Base-by-base conservation (phyloP, 2,888 invertebrate species). In the Dryobota labecula region DNA sequence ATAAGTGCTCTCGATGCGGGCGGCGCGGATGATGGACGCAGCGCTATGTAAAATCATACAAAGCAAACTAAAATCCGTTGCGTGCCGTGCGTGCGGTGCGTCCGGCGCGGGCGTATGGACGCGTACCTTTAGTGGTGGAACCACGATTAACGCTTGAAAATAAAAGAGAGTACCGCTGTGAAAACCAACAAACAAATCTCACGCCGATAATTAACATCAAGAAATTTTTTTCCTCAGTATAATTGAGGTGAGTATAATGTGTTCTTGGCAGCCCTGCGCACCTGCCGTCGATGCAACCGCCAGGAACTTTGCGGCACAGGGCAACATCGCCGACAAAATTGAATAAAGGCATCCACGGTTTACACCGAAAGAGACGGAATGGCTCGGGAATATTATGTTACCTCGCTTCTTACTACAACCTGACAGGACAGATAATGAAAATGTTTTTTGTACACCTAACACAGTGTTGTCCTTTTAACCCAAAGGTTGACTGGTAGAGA, bases 301-400 rank as follows among this genome's bases (percentile, higher is more conserved):
- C 38, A 62, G 8, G 45, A 58, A 63, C 51, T 49, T 54, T 24
- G 24, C 18, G 56, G 13, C 33, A 18, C 38, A 41, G 20, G 8
- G 30, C 38, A 54, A 67, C 47, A 45, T 41, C 33, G 36, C 45
- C 20, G 41, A 53, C 45, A 43, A 60, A 74, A 74, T 74, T 30
- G 8, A 74, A 76, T 74, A 43, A 67, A 67, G 24, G 20, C 36
- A 54, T 47, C 24, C 27, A 36, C 58, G 6, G 54, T 61, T 61
- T 24, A 24, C 30, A 41, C 27, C 15, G 13, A 45, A 45, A 27
- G 56, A 51, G 36, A 33, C 11, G 43, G 4, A 76, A 61, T 45
- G 15, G 36, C 20, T 45, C 13, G 5, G 2, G 49, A 74, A 57
- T 62, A 76, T 61, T n/a, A 43, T 49, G 30, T 61, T 51, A 49